A percentile compares a stretch with the other conserved stretches of the same genome.
These are phyloP conservation scores for Oscheius sp. DNA, from an alignment of 1,140 invertebrate genomes.

Conservation along the genomic window DNA sequence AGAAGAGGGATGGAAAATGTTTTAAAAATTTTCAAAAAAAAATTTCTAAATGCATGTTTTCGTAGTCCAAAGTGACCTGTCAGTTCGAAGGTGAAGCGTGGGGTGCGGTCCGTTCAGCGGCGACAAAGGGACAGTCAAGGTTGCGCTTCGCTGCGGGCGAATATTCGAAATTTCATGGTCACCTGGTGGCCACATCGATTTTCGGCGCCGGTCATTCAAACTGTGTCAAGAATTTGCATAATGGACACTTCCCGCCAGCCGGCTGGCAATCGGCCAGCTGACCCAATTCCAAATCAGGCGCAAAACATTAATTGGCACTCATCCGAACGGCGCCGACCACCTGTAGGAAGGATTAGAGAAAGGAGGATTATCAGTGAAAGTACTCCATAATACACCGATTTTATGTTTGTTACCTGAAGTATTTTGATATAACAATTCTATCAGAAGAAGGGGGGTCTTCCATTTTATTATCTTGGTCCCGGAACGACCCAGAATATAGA, in stretches of 20 bases:
- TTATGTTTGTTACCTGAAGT: no score
- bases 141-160: neutral
- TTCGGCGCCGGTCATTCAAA: neutral
- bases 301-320: conserved; percentile 5
- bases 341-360: neutral
- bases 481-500: no score
- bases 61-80: neutral
- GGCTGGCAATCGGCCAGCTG: neutral
- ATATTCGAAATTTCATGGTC: conserved; percentile 25
- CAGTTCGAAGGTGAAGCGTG: neutral
- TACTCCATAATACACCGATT: no score
- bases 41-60: neutral
- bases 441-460: no score
- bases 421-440: no score
- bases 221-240: conserved; percentile 7
- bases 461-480: no score
- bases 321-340: neutral
- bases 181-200: neutral
- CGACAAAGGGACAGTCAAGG: conserved; percentile 8
- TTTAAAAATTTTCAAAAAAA: no score
- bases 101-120: neutral
- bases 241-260: neutral
- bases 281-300: conserved; percentile 1
- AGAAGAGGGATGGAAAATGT: no score
- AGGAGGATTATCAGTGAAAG: no score